phyloP scores from a whole-genome alignment of 2,113 vertebrate genomes.

The Taurulus bubalis region DNA sequence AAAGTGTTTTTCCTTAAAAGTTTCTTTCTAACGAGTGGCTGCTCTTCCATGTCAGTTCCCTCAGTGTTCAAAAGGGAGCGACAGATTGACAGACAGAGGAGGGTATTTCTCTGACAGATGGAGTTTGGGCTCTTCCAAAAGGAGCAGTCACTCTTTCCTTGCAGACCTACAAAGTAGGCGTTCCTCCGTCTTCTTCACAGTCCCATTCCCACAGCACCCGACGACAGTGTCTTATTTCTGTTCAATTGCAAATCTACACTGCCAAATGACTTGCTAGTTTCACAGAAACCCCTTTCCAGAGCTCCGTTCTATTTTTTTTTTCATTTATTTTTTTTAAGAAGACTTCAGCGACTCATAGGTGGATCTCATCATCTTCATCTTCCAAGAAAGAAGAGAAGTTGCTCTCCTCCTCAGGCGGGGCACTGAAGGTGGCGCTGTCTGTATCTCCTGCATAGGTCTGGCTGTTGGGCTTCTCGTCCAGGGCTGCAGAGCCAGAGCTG shows the following conservation, averaged over 20 bases:
- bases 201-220: constrained; percentile 20
- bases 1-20: constrained; percentile 57
- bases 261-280: constrained; percentile 47
- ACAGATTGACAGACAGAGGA: constrained; percentile 46
- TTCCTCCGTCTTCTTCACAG: constrained; percentile 28
- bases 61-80: constrained; percentile 49
- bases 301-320: constrained; percentile 15
- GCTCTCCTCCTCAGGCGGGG: constrained; percentile 82
- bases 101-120: constrained; percentile 46
- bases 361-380: constrained; percentile 95
- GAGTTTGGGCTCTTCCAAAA: constrained; percentile 35
- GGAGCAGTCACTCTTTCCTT: constrained; percentile 49
- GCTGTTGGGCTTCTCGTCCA: constrained; percentile 82
- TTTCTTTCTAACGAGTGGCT: constrained; percentile 45
- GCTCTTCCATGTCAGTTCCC: constrained; percentile 49
- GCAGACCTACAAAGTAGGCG: constrained; percentile 26
- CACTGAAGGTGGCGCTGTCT: constrained; percentile 79
- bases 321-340: not conserved
- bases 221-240: constrained; percentile 27
- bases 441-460: constrained; percentile 70
- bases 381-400: constrained; percentile 95
- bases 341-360: constrained; percentile 82
- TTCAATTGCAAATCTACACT: constrained; percentile 51
- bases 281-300: constrained; percentile 36
- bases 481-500: constrained; percentile 86